phyloP scores from a whole-genome alignment of 2,797 vertebrate genomes.

The Nannoperca obscura region DNA sequence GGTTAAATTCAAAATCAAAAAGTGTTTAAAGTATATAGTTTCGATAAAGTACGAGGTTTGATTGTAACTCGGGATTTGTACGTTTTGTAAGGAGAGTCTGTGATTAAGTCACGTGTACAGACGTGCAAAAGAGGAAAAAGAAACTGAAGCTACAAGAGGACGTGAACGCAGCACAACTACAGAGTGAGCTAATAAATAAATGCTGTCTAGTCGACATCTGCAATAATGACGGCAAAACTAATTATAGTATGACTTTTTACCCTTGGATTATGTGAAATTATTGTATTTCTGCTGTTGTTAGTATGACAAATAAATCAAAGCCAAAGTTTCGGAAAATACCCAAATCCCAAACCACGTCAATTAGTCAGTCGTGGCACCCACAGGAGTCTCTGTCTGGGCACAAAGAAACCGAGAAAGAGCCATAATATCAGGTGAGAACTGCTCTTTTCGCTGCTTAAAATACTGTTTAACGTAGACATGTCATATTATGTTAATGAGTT shows the following conservation, averaged over 20 bases:
- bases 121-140: neutral
- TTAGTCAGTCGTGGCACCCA: conserved; percentile 57
- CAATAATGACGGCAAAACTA: neutral
- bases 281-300: conserved; percentile 28
- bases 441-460: rapidly evolving
- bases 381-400: conserved; percentile 33
- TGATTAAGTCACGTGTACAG: neutral
- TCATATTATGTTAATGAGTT: neutral
- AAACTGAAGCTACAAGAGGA: neutral
- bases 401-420: conserved; percentile 45
- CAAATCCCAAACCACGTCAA: conserved; percentile 59
- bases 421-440: conserved; percentile 56
- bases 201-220: conserved; percentile 19
- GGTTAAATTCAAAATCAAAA: neutral
- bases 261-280: neutral
- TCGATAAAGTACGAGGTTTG: rapidly evolving
- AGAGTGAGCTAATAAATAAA: conserved; percentile 35
- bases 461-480: rapidly evolving
- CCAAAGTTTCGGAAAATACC: conserved; percentile 46
- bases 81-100: rapidly evolving
- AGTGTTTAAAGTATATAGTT: neutral
- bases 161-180: conserved; percentile 50
- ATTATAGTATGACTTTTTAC: rapidly evolving
- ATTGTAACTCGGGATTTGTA: neutral
- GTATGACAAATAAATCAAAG: conserved; percentile 58